A percentile compares a stretch with the other conserved stretches of the same genome.
Conservation (phyloP, 2,113 vertebrate species). For the Blennius ocellaris region DNA sequence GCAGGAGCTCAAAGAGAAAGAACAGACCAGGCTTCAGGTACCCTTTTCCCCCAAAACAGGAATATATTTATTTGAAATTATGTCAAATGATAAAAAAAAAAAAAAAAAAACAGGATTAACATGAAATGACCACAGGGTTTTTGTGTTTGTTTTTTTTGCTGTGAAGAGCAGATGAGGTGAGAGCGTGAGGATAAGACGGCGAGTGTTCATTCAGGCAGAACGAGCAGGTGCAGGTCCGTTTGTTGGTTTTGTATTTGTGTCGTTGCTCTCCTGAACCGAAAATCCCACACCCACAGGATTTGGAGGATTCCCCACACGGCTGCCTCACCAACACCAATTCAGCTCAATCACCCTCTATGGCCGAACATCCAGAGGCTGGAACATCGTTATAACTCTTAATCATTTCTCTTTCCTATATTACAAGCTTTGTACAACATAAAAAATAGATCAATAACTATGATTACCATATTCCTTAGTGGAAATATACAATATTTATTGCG, state of each 20-base stretch:
- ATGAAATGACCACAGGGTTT: constrained; percentile 64
- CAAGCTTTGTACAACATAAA: constrained; percentile 88
- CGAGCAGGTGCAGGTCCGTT: constrained; percentile 16
- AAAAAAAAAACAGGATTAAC: constrained; percentile 70
- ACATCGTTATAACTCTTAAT: constrained; percentile 62
- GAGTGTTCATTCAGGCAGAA: constrained; percentile 11
- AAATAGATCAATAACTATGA: constrained; percentile 87
- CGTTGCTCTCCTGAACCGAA: neutral
- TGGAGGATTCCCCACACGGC: constrained; percentile 6
- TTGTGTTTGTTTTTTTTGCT: constrained; percentile 41
- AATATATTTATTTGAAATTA: constrained; percentile 78
- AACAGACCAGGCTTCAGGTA: neutral
- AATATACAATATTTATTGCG: constrained; percentile 84
- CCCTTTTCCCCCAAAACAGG: constrained; percentile 68
- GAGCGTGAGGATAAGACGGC: constrained; percentile 23
- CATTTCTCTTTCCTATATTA: constrained; percentile 79
- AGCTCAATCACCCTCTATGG: constrained; percentile 17
- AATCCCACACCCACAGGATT: constrained; percentile 16
- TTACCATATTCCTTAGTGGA: constrained; percentile 82
- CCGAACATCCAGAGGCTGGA: constrained; percentile 51
- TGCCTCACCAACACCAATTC: constrained; percentile 17
- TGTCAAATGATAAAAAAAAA: constrained; percentile 78
- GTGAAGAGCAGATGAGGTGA: constrained; percentile 54
- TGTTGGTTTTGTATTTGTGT: neutral
- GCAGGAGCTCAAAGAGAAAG: neutral